Evolutionary conservation across 2,797 vertebrate genomes (phyloP).

Genomic region (Heliangelus exortis): DNA sequence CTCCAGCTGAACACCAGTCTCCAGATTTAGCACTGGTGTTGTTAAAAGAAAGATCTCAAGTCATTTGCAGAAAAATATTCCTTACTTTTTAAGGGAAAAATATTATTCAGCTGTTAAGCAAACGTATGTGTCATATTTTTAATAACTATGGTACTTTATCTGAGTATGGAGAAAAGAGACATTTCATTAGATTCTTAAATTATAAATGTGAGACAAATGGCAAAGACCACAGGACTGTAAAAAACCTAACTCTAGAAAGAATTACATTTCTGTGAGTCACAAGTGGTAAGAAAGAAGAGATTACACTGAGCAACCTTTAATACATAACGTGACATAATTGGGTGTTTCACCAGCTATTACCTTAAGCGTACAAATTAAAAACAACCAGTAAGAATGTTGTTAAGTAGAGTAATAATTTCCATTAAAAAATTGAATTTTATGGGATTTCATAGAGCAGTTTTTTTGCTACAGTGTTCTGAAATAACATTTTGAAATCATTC

Average conservation of each 20-base stretch:
- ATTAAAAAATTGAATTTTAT: background rate
- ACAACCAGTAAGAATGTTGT: background rate
- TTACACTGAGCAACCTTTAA: background rate
- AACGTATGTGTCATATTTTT: background rate
- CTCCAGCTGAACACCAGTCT: background rate
- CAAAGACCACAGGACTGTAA: conserved; percentile 17
- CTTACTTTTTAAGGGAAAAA: conserved; percentile 38
- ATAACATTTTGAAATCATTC: background rate
- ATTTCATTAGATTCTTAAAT: conserved; percentile 18
- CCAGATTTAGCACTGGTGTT: background rate
- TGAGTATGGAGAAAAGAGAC: background rate
- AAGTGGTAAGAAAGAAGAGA: background rate
- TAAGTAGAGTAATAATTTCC: background rate
- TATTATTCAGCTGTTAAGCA: conserved; percentile 36
- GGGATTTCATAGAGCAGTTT: background rate
- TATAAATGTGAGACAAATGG: conserved; percentile 39
- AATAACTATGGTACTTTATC: conserved; percentile 36
- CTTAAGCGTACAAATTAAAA: conserved; percentile 6
- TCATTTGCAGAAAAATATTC: background rate
- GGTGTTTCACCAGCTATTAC: background rate
- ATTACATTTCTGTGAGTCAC: background rate
- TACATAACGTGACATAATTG: background rate
- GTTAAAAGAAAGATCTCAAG: conserved; percentile 24
- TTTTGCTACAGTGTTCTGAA: background rate
- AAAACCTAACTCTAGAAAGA: conserved; percentile 10